Base-by-base conservation (phyloP, 2,797 vertebrate species). In the Pseudochirops cupreus region DNA sequence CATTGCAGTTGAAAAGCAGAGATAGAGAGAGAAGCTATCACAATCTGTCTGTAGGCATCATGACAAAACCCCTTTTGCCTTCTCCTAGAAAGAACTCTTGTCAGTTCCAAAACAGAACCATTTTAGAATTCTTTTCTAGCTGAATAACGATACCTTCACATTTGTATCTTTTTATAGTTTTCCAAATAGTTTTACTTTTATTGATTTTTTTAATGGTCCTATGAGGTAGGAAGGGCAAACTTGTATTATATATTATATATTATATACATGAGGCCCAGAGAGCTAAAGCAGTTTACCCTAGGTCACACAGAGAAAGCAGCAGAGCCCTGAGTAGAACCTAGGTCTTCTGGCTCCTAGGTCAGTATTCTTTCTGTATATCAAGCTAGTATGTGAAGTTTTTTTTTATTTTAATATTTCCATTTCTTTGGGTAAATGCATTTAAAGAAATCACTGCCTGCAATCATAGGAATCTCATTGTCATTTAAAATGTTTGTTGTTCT, bases 401-500 rank as follows among this genome's bases (percentile, higher is more conserved):
- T 53, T 53, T n/a, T 11, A 92, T 39, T 59, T 33, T 62, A 56
- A 94, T 62, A 21, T 52, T 92, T 93, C 87, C 7, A 1, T 94
- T 91, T 95, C 55, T 92, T 39, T 74, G 91, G 59, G 26, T 4
- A 91, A 89, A 56, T 53, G 50, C 31, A 7, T 55, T 93, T 92
- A 56, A 0, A 95, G 91, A 95, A 90, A 56, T 94, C 57, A 56
- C 50, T 92, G 95, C 87, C 91, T 95, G 46, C 5, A 94, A 92
- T 16, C 31, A 87, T 5, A 87, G n/a, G 56, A 96, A 3, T 26
- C 55, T 54, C 6, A 33, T 87, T 94, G 53, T 58, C 58, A 56
- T 58, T 92, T 0, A 0, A 0, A 0, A 62, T 96, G 0, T 0
- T 3, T 62, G 54, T 10, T 74, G n/a, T 26, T 95, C 28, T 50